Evolutionary conservation across 2,888 invertebrate species (phyloP).

Genomic region (Macrophya alboannulata): DNA sequence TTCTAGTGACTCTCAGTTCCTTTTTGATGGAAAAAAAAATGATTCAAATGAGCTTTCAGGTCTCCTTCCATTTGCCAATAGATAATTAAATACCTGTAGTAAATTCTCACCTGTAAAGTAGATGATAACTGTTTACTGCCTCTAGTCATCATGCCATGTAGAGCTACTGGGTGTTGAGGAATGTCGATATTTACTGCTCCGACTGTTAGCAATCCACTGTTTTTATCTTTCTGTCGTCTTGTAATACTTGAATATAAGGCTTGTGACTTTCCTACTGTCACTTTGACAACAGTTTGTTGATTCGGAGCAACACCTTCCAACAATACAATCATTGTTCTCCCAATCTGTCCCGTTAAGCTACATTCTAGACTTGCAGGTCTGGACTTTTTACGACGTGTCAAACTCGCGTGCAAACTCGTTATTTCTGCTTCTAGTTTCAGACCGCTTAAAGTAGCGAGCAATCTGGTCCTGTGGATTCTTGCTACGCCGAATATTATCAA

Average conservation of each 20-base stretch:
- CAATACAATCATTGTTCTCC: constrained; percentile 94
- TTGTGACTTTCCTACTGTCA: constrained; percentile 95
- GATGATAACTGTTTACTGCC: constrained; percentile 96
- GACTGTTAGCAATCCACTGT: constrained; percentile 91
- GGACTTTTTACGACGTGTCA: constrained; percentile 94
- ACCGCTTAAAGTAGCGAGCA: constrained; percentile 95
- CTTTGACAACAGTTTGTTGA: constrained; percentile 97
- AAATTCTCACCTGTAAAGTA: constrained; percentile 88
- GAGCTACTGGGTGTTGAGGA: constrained; percentile 98
- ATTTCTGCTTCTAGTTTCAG: constrained; percentile 97
- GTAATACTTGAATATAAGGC: constrained; percentile 94
- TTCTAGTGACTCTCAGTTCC: constrained; percentile 92
- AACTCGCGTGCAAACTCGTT: constrained; percentile 93
- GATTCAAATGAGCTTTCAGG: background rate
- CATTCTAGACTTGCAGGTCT: constrained; percentile 88
- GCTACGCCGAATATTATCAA: constrained; percentile 94
- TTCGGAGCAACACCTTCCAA: constrained; percentile 95
- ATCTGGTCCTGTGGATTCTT: constrained; percentile 91
- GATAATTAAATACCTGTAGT: constrained; percentile 23
- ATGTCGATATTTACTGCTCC: constrained; percentile 97
- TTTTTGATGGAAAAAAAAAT: constrained; percentile 67
- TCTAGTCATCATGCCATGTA: constrained; percentile 99
- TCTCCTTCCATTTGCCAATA: background rate
- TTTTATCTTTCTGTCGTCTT: constrained; percentile 89
- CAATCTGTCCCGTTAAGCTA: constrained; percentile 94